Evolutionary conservation across 2,797 vertebrate species (phyloP), one percentile per base, ranked within the genome.

Genomic region (Thamnophis elegans): DNA sequence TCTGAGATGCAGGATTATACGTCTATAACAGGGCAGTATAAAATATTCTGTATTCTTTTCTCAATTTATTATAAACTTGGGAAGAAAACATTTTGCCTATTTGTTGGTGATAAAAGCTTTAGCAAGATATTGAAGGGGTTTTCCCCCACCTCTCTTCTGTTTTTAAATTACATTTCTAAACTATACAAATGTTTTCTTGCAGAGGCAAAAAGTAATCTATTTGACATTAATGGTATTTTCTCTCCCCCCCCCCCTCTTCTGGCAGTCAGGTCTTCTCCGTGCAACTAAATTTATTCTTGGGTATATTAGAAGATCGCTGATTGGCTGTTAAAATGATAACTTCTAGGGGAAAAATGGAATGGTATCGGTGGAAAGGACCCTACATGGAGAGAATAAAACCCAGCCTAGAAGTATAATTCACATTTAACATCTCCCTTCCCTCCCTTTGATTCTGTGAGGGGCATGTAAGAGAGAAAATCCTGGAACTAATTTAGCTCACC

Each of bases 151-250:
- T 18, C 65, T 18, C 65, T 68, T 68, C n/a, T 68, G 28, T 68
- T 68, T 68, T 68, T 73, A 68, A 68, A 68, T 68, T 36, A 18
- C 65, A 73, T 9, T 32, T 65, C n/a, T 73, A 62, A 62, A 28
- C 62, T 62, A 95, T 96, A 96, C 95, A 96, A 97, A 96, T 96
- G 95, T 96, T 96, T 93, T 96, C 95, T 92, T 93, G 86, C 94
- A 93, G 94, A 89, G 95, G 96, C 94, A 92, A 95, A 95, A 96
- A 95, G 93, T 85, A 89, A 97, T 92, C 95, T 95, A 94, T 95
- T 95, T 95, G 92, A 94, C 95, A 93, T 94, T 97, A 97, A 97
- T 96, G 92, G 94, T 96, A 88, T 95, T 87, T 94, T 68, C 92
- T 93, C 87, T 42, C 92, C 94, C 91, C 92, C 93, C n/a, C n/a